Conservation (phyloP, 2,888 invertebrate species). For the Protonemura montana region DNA sequence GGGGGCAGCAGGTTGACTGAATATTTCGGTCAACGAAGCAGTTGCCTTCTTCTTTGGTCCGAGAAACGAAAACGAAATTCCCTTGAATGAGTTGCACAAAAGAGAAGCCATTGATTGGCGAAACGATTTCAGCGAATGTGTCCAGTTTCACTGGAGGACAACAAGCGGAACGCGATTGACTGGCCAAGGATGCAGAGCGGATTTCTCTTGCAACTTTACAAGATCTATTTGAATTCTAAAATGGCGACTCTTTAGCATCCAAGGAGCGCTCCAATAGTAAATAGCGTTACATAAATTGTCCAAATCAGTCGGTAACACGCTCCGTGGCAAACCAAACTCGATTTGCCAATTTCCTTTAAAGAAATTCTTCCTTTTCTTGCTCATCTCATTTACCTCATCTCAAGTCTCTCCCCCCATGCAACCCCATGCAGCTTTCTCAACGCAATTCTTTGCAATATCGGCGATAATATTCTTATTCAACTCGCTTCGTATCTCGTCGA, state of each 20-base stretch:
- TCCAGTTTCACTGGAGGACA: not conserved
- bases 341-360: not conserved
- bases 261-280: not conserved
- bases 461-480: constrained; percentile 14
- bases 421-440: not conserved
- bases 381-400: not conserved
- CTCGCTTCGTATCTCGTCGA: not conserved
- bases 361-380: not conserved
- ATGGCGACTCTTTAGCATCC: not conserved
- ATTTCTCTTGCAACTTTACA: not conserved
- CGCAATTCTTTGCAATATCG: not conserved
- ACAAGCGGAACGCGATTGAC: not conserved
- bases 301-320: not conserved
- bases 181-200: not conserved
- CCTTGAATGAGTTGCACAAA: not conserved
- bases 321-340: not conserved
- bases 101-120: not conserved
- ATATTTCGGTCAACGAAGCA: not conserved
- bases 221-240: not conserved
- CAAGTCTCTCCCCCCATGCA: not conserved
- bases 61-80: not conserved
- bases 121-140: not conserved
- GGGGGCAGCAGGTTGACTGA: not conserved
- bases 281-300: not conserved
- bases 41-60: not conserved